Conservation (phyloP, 2,113 vertebrate genomes). For the Glaucomys volans region DNA sequence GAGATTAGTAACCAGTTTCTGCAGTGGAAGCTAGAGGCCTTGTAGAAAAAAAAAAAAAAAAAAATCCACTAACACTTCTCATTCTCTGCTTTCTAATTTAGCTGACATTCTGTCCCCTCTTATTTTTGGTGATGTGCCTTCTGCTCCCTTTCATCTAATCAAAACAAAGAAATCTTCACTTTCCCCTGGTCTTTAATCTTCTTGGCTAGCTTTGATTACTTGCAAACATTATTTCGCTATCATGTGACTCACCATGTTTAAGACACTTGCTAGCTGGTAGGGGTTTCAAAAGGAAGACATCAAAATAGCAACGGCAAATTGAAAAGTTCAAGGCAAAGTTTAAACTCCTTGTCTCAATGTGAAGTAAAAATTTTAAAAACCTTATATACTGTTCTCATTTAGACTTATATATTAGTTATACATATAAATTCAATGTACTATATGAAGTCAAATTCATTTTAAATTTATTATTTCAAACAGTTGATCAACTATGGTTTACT, state of each 20-base stretch:
- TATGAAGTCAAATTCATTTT: not conserved
- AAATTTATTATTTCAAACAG: not conserved
- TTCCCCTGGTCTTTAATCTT: not conserved
- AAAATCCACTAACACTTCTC: not conserved
- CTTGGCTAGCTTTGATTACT: not conserved
- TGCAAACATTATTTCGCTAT: not conserved
- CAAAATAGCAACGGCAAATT: not conserved
- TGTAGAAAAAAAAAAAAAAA: not conserved
- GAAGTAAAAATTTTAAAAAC: too few relatives aligned
- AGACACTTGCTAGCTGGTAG: not conserved
- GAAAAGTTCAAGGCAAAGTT: not conserved
- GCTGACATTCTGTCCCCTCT: not conserved
- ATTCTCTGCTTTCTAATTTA: not conserved
- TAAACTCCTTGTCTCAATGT: slow-evolving; percentile 6
- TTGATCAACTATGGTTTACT: not conserved
- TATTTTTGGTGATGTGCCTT: not conserved
- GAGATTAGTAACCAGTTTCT: not conserved
- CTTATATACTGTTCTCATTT: not conserved
- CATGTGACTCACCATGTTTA: not conserved
- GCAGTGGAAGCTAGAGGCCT: not conserved
- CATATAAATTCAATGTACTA: not conserved
- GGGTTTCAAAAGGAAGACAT: not conserved
- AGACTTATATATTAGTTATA: not conserved
- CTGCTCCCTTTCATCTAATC: not conserved
- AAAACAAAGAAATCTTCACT: not conserved